Base-by-base conservation (phyloP, 37 sponge, comb jelly and placozoan species). In the Ianthella basta region DNA sequence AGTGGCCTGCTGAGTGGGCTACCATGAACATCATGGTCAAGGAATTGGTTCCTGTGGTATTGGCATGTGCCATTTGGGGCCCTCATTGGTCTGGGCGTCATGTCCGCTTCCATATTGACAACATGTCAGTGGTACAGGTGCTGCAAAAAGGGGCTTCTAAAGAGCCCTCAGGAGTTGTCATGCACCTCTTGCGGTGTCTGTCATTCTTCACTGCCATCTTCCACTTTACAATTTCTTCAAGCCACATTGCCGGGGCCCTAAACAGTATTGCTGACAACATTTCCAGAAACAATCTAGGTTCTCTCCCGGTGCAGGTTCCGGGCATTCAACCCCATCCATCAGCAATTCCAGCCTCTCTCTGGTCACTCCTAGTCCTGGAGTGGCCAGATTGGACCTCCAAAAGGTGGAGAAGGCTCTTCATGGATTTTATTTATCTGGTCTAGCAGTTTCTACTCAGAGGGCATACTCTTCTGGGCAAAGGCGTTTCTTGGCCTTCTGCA, bases 221-320 rank as follows among this genome's bases (percentile, higher is more conserved):
- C 41, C 5, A 27, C 41, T 34, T 60, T 30, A 18, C 24, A 20
- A 21, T 81, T 23, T 27, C 50, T 55, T 83, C 88, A 15, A 36
- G 0, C 16, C 82, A 88, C 23, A 25, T 88, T 1, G 78, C 83
- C 0, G 88, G 88, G 33, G 63, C 12, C 15, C 50, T 57, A 15
- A 87, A 87, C 41, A 37, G 20, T 5, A 21, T 25, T 32, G 88
- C 88, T 16, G 88, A 88, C 60, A 83, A 83, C 50, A 88, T 88
- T 16, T 88, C 88, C 38, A 55, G 88, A 15, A 54, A 88, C 72
- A 75, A 77, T 34, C 67, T 75, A 4, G 1, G 53, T 44, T 10
- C 14, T 75, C 25, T 75, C 18, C 40, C 40, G 8, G 37, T 53
- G 2, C 78, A 75, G 78, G 78, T 41, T 3, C 78, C 78, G 25